phyloP scores from a whole-genome alignment of 2,888 invertebrate species.

The Aphodius granarius region DNA sequence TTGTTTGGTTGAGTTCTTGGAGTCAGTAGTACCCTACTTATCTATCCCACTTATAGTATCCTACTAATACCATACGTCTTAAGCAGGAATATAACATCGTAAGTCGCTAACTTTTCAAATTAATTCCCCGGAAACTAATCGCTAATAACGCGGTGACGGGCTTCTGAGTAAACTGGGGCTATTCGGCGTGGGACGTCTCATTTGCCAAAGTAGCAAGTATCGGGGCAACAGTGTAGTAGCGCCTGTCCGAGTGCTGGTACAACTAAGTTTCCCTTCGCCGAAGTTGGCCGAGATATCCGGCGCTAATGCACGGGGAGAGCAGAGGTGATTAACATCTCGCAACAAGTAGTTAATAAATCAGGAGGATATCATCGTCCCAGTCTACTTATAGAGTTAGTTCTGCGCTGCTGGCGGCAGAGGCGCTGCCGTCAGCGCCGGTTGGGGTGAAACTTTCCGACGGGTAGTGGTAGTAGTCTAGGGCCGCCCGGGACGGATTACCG shows the following conservation, averaged over 20 bases:
- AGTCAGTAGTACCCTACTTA: too few species aligned
- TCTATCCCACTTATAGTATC: too few species aligned
- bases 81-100: not conserved
- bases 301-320: constrained; percentile 34
- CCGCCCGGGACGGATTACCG: constrained; percentile 9
- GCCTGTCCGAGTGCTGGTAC: not conserved
- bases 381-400: constrained; percentile 30
- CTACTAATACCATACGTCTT: not conserved
- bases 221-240: not conserved
- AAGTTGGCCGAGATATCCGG: not conserved
- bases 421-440: not conserved
- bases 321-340: constrained; percentile 49
- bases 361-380: constrained; percentile 44
- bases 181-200: not conserved
- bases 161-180: not conserved
- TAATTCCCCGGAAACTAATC: not conserved
- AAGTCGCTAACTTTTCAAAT: not conserved
- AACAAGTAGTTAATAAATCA: constrained; percentile 53
- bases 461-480: not conserved
- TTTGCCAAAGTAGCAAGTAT: not conserved
- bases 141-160: not conserved
- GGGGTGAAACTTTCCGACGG: not conserved
- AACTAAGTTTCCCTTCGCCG: not conserved
- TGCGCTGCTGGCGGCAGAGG: constrained; percentile 1
- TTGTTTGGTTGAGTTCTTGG: too few species aligned